These are phyloP conservation scores for Lithobius niger DNA, from an alignment of 1,140 invertebrate genomes.

Conservation along the genomic window DNA sequence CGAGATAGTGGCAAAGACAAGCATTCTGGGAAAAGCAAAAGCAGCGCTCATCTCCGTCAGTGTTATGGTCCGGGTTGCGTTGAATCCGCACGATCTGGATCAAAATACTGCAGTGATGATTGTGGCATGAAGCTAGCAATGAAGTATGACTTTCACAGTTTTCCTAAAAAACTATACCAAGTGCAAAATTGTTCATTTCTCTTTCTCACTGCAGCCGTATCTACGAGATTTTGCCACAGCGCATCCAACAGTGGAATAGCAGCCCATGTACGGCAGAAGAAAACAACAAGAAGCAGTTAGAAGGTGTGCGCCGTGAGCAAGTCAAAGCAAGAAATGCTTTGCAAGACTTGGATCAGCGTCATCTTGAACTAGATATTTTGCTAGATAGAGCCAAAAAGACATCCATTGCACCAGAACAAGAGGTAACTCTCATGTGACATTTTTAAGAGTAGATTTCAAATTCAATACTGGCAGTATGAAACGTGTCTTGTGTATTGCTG, in stretches of 20 bases:
- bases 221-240: conserved; percentile 61
- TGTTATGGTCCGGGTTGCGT: conserved; percentile 84
- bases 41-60: conserved; percentile 38
- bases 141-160: conserved; percentile 23
- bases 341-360: conserved; percentile 22
- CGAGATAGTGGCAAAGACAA: conserved; percentile 11
- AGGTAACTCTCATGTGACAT: conserved; percentile 24
- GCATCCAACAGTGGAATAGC: conserved; percentile 91
- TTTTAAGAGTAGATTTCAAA: no score
- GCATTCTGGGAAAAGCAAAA: conserved; percentile 14
- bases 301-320: conserved; percentile 65
- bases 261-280: conserved; percentile 76
- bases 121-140: conserved; percentile 87
- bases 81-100: conserved; percentile 56
- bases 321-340: conserved; percentile 53
- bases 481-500: no score
- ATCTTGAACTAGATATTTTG: conserved; percentile 59
- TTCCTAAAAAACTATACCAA: background rate
- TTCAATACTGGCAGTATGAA: no score
- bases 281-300: conserved; percentile 64
- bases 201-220: conserved; percentile 28
- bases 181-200: background rate
- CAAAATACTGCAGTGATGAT: conserved; percentile 89
- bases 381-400: conserved; percentile 55
- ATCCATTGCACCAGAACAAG: conserved; percentile 43